Base-by-base conservation (phyloP, 2,113 vertebrate genomes). In the Synodontis membranacea region DNA sequence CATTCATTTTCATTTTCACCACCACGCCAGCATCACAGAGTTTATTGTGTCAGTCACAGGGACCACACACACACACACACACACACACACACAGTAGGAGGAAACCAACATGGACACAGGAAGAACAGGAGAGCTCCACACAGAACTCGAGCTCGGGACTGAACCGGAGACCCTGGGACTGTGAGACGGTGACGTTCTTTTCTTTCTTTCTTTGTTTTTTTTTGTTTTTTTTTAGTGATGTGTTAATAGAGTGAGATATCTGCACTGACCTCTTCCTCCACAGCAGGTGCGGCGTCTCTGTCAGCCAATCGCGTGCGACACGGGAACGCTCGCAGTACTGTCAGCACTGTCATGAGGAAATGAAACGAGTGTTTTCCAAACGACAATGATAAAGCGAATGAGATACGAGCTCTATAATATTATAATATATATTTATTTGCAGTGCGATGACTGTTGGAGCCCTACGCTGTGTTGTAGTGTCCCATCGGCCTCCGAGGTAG, bases 401-500 rank as follows among this genome's bases (percentile, higher is more conserved):
- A 84, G 23, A 56, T 14, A 12, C 70, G 23, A 12, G 39, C 12
- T 68, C 5, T 64, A 64, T 31, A 64, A 8, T 39, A 21, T 70
- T n/a, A n/a, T n/a, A n/a, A 19, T 70, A 70, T 19, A 37, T 6
- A 34, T 4, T 21, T 39, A 37, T 70, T 2, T 70, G 46, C 74
- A 31, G 75, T 31, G 46, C 34, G 75, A 64, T 31, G 7, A 23
- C 17, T 37, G 37, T 39, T 79, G 37, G 19, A 80, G 93, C 97
- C 92, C 56, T 94, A 98, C 98, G 0, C 88, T 99, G 98, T 8
- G 96, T 97, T 88, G 96, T 98, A 37, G 96, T 97, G 91, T 98
- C 97, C 98, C 98, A 99, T 37, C 97, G 95, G 75, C 98, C 98
- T 0, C 97, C 98, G n/a, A 99, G 95, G 91, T 98, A 98, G 2